phyloP scores from a whole-genome alignment of 2,797 vertebrate species.

The Amniataba percoides region DNA sequence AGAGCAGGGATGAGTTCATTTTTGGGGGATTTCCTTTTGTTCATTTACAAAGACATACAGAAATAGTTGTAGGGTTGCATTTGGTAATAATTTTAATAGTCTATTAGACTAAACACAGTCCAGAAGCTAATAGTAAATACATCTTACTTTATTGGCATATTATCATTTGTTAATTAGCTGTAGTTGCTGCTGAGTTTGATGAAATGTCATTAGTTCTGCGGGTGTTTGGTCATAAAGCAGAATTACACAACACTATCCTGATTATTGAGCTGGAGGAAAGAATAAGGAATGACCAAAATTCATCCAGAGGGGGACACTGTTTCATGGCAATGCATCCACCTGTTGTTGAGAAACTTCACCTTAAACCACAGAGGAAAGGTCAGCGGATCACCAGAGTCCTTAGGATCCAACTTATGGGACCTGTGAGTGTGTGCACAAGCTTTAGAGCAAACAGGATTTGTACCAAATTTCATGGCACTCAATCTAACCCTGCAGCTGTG shows the following conservation, averaged over 20 bases:
- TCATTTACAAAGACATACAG: neutral
- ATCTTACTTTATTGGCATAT: neutral
- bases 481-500: too few species aligned
- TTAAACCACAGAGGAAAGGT: neutral
- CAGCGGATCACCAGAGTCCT: neutral
- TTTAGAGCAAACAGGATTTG: neutral
- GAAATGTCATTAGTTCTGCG: neutral
- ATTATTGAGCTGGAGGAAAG: too few species aligned
- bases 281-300: neutral
- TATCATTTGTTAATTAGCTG: neutral
- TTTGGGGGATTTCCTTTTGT: slow-evolving; percentile 6
- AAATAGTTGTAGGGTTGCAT: slow-evolving; percentile 8
- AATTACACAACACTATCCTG: neutral
- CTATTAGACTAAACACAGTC: neutral
- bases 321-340: neutral
- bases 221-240: neutral
- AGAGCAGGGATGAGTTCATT: neutral
- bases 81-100: neutral
- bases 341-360: neutral
- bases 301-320: too few species aligned
- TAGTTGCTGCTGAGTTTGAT: neutral
- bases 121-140: neutral
- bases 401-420: neutral
- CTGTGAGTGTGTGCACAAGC: neutral
- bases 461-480: too few species aligned